Conservation (phyloP, 2,797 vertebrate genomes). For the Chaenodraco wilsoni region DNA sequence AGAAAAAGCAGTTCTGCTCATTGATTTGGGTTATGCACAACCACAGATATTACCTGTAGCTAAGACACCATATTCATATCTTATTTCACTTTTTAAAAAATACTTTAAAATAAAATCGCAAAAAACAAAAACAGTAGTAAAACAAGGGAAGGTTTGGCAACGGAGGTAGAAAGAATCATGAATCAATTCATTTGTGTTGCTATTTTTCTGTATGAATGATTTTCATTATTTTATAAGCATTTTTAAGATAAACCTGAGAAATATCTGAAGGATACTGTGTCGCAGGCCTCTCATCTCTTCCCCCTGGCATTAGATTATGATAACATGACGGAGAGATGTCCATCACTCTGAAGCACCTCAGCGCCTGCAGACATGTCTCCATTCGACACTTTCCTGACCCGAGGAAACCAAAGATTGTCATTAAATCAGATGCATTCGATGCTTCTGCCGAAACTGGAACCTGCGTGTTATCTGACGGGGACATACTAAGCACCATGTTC, state of each 20-base stretch:
- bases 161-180: too few species aligned
- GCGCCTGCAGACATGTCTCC: slow-evolving; percentile 48
- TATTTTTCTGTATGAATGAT: too few species aligned
- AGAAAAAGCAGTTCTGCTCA: neutral
- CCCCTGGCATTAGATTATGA: neutral
- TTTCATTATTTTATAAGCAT: neutral
- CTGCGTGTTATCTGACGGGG: slow-evolving; percentile 65
- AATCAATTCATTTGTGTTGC: too few species aligned
- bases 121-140: neutral
- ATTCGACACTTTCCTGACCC: slow-evolving; percentile 55
- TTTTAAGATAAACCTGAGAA: neutral
- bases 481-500: slow-evolving; percentile 66
- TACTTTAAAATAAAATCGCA: neutral
- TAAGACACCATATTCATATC: too few species aligned
- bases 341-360: slow-evolving; percentile 29
- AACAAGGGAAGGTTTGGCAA: too few species aligned
- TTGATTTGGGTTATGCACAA: neutral
- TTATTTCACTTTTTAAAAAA: too few species aligned
- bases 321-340: slow-evolving; percentile 6
- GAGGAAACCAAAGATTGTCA: slow-evolving; percentile 62
- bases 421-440: slow-evolving; percentile 54
- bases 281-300: neutral
- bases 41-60: neutral
- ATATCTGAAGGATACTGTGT: too few species aligned
- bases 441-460: slow-evolving; percentile 55